Conservation (phyloP, 30 jellyfish, hydroid and myxozoan genomes). For the Aurelia sp. region DNA sequence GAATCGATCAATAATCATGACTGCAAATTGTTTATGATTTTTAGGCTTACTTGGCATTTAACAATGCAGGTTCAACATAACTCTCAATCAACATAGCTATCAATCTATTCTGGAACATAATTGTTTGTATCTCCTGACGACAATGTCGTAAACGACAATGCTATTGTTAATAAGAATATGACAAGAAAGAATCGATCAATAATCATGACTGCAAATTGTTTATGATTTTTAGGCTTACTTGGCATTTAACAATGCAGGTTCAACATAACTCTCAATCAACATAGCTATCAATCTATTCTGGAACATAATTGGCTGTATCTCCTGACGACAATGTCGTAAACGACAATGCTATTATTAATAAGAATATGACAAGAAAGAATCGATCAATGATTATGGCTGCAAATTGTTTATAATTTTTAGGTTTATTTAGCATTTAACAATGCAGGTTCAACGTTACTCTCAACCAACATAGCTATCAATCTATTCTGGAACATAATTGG, state of each 20-base stretch:
- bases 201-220: too few species aligned
- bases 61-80: constrained; percentile 45
- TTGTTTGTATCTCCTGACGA: constrained; percentile 64
- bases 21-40: constrained; percentile 66
- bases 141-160: neutral
- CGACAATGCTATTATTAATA: constrained; percentile 53
- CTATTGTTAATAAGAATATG: constrained; percentile 19
- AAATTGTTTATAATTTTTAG: constrained; percentile 60
- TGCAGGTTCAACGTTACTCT: constrained; percentile 33
- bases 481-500: constrained; percentile 13
- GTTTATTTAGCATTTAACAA: constrained; percentile 8
- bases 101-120: constrained; percentile 25
- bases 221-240: too few species aligned
- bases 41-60: constrained; percentile 40
- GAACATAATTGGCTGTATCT: too few species aligned
- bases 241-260: too few species aligned
- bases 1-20: too few species aligned
- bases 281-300: too few species aligned
- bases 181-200: too few species aligned
- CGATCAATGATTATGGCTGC: constrained; percentile 67
- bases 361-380: constrained; percentile 41
- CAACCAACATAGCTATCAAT: constrained; percentile 54
- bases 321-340: too few species aligned
- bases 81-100: constrained; percentile 48
- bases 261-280: too few species aligned